phyloP scores from a whole-genome alignment of 2,113 vertebrate species.

The Alethe castanea region DNA sequence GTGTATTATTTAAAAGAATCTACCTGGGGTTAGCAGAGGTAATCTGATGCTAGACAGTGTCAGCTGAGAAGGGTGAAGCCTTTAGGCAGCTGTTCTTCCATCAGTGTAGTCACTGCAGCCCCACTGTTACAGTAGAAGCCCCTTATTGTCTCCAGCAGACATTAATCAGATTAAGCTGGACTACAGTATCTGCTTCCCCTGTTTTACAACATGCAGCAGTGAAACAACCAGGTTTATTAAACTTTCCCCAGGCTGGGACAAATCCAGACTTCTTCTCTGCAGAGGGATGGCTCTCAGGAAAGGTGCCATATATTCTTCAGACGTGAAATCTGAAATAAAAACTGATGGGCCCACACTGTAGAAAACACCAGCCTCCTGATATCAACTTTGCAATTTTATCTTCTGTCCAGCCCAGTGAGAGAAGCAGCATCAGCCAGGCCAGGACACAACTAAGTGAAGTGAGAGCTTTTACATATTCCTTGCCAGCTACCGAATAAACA shows the following conservation, averaged over 20 bases:
- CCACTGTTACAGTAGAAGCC: not conserved
- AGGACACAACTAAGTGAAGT: not conserved
- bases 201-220: not conserved
- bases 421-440: not conserved
- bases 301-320: not conserved
- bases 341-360: not conserved
- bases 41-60: not conserved
- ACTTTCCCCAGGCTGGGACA: not conserved
- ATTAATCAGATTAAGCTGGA: not conserved
- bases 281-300: not conserved
- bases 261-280: not conserved
- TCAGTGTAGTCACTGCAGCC: not conserved
- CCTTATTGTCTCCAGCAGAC: not conserved
- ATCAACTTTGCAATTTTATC: not conserved
- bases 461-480: fast-evolving
- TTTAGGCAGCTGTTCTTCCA: not conserved
- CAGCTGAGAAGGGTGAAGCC: not conserved
- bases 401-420: not conserved
- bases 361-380: not conserved
- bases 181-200: not conserved
- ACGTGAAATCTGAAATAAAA: not conserved
- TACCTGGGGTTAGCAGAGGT: not conserved
- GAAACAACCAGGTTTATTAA: not conserved
- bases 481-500: not conserved
- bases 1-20: not conserved